Evolutionary conservation across 1,140 invertebrate species (phyloP), one percentile per base, ranked within the genome.

Genomic region (Coenobita brevimanus): DNA sequence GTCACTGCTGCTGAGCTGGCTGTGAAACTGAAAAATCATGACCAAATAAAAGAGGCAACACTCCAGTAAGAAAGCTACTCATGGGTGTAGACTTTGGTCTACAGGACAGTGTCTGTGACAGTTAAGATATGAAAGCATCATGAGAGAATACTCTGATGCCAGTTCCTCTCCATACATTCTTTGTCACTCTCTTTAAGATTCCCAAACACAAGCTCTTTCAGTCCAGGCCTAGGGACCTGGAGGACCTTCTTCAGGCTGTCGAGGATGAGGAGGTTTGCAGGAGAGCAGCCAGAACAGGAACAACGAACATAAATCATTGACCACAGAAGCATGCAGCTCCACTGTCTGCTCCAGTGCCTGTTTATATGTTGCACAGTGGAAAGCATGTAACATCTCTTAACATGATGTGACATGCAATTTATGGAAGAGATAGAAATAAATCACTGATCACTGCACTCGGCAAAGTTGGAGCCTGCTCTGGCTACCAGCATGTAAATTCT

Each of bases 1-100:
- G 46, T 78, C 46, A 78, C 75, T 3, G 36, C 75, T 43, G 71
- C 71, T 75, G 71, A 75, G 13, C 33, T 75, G 36, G 71, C 71
- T 33, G 36, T 75, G 8, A 33, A 78, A 41, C 46, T 78, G 36
- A 78, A 46, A 27, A 78, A 78, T 78, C 75, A 46, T 33, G 38
- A 78, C 75, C 41, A 43, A 78, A 78, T 78, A 41, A 78, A 21
- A 78, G 75, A 43, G 38, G 75, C 41, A 3, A 41, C 36, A 6
- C 6, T 3, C 46, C 41, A 46, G 38, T 50, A 30, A 78, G 75
- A 46, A 8, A 78, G 2, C 17, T n/a, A 41, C 75, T 78, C 75
- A 69, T 69, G 64, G 27, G 27, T 15, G 64, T 69, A 15, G 64
- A 69, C 27, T 69, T 69, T 69, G 27, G 64, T 13, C 27, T 69